These are phyloP conservation scores for Athene noctua DNA, from an alignment of 2,113 vertebrate genomes.

Conservation along the genomic window DNA sequence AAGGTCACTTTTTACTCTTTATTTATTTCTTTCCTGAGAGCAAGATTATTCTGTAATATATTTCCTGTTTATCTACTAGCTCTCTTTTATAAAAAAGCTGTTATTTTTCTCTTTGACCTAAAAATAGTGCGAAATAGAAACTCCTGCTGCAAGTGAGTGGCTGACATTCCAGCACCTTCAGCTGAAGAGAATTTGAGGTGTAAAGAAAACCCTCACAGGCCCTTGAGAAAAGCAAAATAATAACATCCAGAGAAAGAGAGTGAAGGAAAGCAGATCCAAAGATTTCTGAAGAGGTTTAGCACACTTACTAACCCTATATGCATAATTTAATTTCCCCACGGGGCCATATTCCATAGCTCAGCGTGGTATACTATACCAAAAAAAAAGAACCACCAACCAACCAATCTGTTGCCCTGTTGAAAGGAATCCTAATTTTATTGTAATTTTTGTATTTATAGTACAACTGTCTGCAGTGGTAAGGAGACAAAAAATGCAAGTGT, in stretches of 20 bases:
- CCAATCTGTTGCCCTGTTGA: not conserved
- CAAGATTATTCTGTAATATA: not conserved
- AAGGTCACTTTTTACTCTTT: constrained; percentile 11
- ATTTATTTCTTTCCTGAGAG: not conserved
- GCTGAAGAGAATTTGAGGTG: not conserved
- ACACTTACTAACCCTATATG: not conserved
- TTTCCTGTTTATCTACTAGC: constrained; percentile 40
- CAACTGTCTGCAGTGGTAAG: not conserved
- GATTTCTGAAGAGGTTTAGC: constrained; percentile 9
- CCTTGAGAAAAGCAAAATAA: constrained; percentile 16
- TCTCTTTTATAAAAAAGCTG: not conserved
- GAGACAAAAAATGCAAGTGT: not conserved
- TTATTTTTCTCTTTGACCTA: not conserved
- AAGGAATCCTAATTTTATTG: not conserved
- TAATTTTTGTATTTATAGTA: not conserved
- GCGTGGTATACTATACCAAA: not conserved
- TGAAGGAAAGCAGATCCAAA: not conserved
- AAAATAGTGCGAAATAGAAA: constrained; percentile 3
- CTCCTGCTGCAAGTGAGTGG: not conserved
- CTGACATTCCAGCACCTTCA: constrained; percentile 26
- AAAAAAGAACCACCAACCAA: not conserved
- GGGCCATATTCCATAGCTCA: not conserved
- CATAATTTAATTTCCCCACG: constrained; percentile 28
- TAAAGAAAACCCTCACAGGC: not conserved
- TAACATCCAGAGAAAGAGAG: not conserved